Evolutionary conservation across 2,888 invertebrate genomes (phyloP).

Genomic region (Elmis aenea): DNA sequence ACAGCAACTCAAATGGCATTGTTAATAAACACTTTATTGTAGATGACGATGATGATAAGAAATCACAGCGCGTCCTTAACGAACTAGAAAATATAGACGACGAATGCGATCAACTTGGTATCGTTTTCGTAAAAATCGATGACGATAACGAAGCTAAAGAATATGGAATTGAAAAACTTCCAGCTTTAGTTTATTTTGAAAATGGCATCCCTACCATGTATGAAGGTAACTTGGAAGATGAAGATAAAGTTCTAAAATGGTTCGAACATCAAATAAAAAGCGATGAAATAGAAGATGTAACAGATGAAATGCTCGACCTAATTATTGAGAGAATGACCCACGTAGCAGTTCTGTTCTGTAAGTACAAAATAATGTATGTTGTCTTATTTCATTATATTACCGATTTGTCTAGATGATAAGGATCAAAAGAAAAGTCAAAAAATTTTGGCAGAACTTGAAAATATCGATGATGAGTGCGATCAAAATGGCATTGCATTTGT

Average conservation of each 20-base stretch:
- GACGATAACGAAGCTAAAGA: conserved; percentile 85
- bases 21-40: conserved; percentile 19
- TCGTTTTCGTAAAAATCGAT: conserved; percentile 89
- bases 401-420: conserved; percentile 69
- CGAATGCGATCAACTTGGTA: conserved; percentile 82
- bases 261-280: conserved; percentile 76
- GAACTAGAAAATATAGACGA: conserved; percentile 92
- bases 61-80: conserved; percentile 77
- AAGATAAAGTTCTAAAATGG: conserved; percentile 84
- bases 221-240: conserved; percentile 83
- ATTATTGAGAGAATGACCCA: conserved; percentile 83
- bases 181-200: conserved; percentile 77
- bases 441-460: conserved; percentile 77
- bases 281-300: conserved; percentile 91
- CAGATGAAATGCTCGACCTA: conserved; percentile 89
- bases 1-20: conserved; percentile 3
- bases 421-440: conserved; percentile 88
- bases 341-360: conserved; percentile 89
- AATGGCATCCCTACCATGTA: conserved; percentile 69
- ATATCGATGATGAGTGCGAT: conserved; percentile 91
- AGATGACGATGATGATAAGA: conserved; percentile 88
- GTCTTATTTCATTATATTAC: conserved; percentile 23
- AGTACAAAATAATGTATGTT: conserved; percentile 44
- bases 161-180: conserved; percentile 86
- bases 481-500: conserved; percentile 88